Conservation (phyloP, 2,797 vertebrate species). For the Bufotes viridis region DNA sequence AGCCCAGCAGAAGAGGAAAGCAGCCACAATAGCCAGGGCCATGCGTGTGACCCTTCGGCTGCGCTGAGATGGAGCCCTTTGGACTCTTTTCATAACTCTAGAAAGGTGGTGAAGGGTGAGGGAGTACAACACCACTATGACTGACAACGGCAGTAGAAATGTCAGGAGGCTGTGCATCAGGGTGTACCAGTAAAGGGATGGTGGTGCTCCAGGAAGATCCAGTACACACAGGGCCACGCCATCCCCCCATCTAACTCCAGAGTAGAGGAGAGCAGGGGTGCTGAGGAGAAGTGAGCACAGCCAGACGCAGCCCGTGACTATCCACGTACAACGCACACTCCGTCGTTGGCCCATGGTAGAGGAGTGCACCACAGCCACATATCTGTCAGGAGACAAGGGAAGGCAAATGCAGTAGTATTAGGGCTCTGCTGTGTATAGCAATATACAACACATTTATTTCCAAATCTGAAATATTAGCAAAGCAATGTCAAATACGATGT, state of each 20-base stretch:
- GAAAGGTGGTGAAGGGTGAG: constrained; percentile 64
- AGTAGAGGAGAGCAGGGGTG: constrained; percentile 58
- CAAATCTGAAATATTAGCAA: background rate
- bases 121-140: constrained; percentile 62
- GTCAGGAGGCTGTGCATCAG: constrained; percentile 60
- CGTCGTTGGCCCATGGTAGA: constrained; percentile 59
- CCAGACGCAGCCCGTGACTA: constrained; percentile 62
- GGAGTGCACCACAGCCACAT: constrained; percentile 62
- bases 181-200: constrained; percentile 60
- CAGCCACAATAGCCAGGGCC: constrained; percentile 60
- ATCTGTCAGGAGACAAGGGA: constrained; percentile 45
- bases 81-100: constrained; percentile 56
- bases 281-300: constrained; percentile 59
- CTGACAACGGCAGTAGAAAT: constrained; percentile 58
- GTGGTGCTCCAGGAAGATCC: constrained; percentile 60
- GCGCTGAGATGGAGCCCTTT: constrained; percentile 46
- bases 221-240: constrained; percentile 60
- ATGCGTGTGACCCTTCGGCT: constrained; percentile 62
- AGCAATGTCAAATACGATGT: background rate
- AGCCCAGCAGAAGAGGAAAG: constrained; percentile 64
- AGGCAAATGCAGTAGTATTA: background rate
- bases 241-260: constrained; percentile 59
- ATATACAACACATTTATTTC: background rate
- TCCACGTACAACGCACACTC: constrained; percentile 57
- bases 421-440: background rate